Base-by-base conservation (phyloP, 2,113 vertebrate species). In the Protobothrops flavoviridis region DNA sequence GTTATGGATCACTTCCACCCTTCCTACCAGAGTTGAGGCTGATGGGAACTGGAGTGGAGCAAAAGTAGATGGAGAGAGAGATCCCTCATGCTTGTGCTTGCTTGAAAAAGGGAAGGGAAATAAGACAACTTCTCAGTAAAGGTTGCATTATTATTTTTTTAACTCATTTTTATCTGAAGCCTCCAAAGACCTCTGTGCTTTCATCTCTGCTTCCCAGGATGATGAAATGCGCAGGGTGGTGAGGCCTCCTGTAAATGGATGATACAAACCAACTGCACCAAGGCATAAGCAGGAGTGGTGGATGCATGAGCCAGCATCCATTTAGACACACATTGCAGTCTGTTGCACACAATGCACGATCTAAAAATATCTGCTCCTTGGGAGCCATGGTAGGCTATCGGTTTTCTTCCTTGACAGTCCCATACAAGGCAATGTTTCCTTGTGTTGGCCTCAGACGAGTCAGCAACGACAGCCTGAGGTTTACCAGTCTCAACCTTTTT, bases 341-440 rank as follows among this genome's bases (percentile, higher is more conserved):
- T 93, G 39, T 91, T 94, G 50, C 95, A 94, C 93, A 92, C 57
- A 92, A 59, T 94, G 92, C 55, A 89, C 4, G 74, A 93, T 89
- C 93, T 96, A 95, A 96, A 96, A 94, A 97, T 92, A 95, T 59
- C 53, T 24, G 5, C 50, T 90, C 50, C 50, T 55, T 8, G 26
- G 43, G 12, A 85, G 57, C 52, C 48, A n/a, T 11, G 45, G 52
- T 86, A 81, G 81, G 81, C 69, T 8, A 12, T 0, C 39, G 87
- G 20, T 12, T 52, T 48, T 74, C 48, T 52, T 21, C 3, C 26
- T 45, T 59, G 29, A 50, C 85, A 61, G n/a, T 45, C 57, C n/a
- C 20, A 6, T 52, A 55, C 33, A 13, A 85, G 52, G 12, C 11
- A 56, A 91, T 0, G 21, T 48, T 45, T 53, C 48, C 3, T 88